Evolutionary conservation across 1,140 invertebrate genomes (phyloP).

Genomic region (Dolichoris vasculosae): DNA sequence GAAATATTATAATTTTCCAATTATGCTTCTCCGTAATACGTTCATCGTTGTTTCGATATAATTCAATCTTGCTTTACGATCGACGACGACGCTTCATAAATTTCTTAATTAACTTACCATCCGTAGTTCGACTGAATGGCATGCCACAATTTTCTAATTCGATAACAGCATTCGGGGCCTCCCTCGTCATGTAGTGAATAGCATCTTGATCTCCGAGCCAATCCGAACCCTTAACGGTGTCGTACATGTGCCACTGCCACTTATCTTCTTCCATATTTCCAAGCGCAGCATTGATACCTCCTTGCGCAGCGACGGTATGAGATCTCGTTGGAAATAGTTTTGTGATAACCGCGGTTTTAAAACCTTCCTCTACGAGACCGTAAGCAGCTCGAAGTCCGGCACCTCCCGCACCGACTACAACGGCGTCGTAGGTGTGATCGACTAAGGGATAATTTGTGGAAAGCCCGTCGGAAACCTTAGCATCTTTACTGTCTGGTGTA

Average conservation of each 20-base stretch:
- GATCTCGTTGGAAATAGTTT: slow-evolving; percentile 98
- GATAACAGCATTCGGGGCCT: slow-evolving; percentile 97
- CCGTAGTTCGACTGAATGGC: slow-evolving; percentile 96
- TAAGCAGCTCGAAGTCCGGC: slow-evolving; percentile 97
- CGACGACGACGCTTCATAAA: slow-evolving; percentile 24
- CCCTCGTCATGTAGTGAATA: slow-evolving; percentile 98
- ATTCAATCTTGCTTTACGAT: slow-evolving; percentile 32
- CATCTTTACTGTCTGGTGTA: slow-evolving; percentile 64
- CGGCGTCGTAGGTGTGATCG: slow-evolving; percentile 97
- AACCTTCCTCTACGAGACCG: slow-evolving; percentile 95
- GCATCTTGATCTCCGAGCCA: slow-evolving; percentile 99
- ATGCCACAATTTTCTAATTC: slow-evolving; percentile 99
- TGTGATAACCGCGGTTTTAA: slow-evolving; percentile 97
- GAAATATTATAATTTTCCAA: background rate
- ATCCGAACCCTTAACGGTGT: slow-evolving; percentile 99
- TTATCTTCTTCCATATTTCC: slow-evolving; percentile 89
- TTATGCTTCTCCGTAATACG: background rate
- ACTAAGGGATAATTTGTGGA: slow-evolving; percentile 85
- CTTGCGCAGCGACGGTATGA: slow-evolving; percentile 98
- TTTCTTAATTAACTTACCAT: slow-evolving; percentile 74
- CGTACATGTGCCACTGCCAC: slow-evolving; percentile 99
- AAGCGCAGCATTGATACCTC: slow-evolving; percentile 96
- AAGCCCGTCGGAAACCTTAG: slow-evolving; percentile 65
- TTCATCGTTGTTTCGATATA: slow-evolving; percentile 5
- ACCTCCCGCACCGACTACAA: slow-evolving; percentile 98